phyloP scores from a whole-genome alignment of 2,113 vertebrate species.

The Phaethornis superciliosus region DNA sequence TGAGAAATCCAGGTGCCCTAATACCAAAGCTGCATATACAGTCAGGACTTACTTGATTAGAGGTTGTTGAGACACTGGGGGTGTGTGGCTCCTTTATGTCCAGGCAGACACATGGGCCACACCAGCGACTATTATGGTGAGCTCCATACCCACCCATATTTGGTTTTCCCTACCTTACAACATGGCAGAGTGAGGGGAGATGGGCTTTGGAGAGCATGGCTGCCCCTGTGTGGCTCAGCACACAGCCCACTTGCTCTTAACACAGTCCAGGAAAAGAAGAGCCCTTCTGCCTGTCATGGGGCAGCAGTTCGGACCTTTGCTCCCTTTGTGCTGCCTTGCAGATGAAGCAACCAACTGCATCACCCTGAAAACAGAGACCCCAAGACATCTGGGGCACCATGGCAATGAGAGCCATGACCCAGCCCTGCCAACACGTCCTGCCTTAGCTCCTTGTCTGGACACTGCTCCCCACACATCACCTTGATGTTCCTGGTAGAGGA shows the following conservation, averaged over 20 bases:
- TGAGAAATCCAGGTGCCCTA: not conserved
- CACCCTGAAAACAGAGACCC: not conserved
- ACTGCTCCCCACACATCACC: not conserved
- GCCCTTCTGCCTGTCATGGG: not conserved
- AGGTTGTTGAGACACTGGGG: not conserved
- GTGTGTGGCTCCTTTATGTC: not conserved
- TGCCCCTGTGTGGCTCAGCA: not conserved
- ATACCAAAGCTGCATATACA: not conserved
- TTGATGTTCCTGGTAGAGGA: not conserved
- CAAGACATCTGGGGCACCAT: not conserved
- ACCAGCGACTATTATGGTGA: not conserved
- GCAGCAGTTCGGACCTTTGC: not conserved
- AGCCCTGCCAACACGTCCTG: not conserved
- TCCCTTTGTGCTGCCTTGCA: not conserved
- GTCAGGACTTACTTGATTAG: not conserved
- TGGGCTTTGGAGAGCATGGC: not conserved
- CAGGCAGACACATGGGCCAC: not conserved
- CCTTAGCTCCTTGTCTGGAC: not conserved
- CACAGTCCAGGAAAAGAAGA: not conserved
- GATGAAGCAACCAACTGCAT: not conserved
- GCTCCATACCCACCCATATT: fast-evolving
- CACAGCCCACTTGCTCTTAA: too few species aligned
- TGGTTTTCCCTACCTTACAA: not conserved
- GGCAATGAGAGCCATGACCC: not conserved
- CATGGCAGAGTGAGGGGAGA: not conserved